Base-by-base conservation (phyloP, 2,797 vertebrate genomes). In the Halcyon badia region DNA sequence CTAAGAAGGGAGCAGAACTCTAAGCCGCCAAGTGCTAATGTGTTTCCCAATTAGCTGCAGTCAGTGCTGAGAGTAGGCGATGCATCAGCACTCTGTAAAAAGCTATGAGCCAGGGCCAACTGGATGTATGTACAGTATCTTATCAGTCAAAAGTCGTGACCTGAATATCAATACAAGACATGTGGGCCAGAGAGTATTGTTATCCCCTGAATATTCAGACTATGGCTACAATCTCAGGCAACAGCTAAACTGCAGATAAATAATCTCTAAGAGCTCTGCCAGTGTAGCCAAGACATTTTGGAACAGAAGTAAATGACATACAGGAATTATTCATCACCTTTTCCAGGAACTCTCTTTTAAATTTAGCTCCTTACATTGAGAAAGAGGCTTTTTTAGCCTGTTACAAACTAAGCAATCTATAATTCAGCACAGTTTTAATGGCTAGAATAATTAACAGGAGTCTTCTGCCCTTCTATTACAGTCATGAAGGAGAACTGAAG, bases 11-110 rank as follows among this genome's bases (percentile, higher is more conserved):
- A 90, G 49, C 87, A 64, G 77, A 89, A 54, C 61, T 85, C 73
- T 15, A 15, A 93, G 57, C 56, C 94, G 92, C 76, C 85, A 92
- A 92, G 89, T 44, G 70, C 65, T 92, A 81, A 92, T 58, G 35
- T 30, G 81, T 69, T 89, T 86, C 87, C 79, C 79, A 91, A 79
- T 88, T 91, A 94, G 62, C 84, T 28, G 72, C 68, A 72, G 87
- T n/a, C 1, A 0, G 65, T 51, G 91, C 65, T 22, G 49, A 73
- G 73, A 82, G 58, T 8, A 83, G 89, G 91, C 1, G 16, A 92
- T 85, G 37, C 6, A 91, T 75, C 82, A 89, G 81, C 82, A 48
- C 52, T 83, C 88, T 37, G 14, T 14, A 30, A 83, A 92, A 73
- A 92, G 44, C 77, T 52, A 13, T 1, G 20, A 93, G 77, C 51